Evolutionary conservation across 2,797 vertebrate species (phyloP), one percentile per base, ranked within the genome.

Genomic region (Pseudochirops corinnae): DNA sequence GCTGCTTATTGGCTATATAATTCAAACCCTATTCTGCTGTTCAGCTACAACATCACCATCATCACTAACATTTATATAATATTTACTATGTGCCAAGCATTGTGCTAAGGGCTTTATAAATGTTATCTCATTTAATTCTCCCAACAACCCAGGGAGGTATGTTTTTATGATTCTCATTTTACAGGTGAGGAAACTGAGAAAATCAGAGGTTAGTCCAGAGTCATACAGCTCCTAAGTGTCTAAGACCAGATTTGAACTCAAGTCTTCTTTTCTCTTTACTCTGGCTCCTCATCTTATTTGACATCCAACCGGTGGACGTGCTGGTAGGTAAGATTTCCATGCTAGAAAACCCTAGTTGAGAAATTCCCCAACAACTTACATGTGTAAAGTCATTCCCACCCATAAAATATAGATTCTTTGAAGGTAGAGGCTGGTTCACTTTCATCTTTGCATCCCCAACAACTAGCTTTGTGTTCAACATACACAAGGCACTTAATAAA

Each of bases 401-500:
- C 18, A 93, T 4, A 74, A 90, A 53, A 60, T 52, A 67, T 2
- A 31, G 95, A 33, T 13, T 55, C 94, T 53, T 57, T 28, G 29
- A 94, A 3, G 12, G 16, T 29, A 91, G 5, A 12, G 56, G 58
- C 9, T 91, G 58, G 31, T 14, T 55, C 58, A 90, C 87, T 13
- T 91, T 95, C 10, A 0, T 82, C n/a, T 24, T 4, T 92, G 5
- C 55, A 18, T 5, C 5, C 67, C 6, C 16, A 62, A 13, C 29
- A n/a, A 74, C 62, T n/a, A n/a, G 62, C n/a, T 11, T 24, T 74
- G 24, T 56, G 90, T 50, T 55, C 55, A 92, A 21, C 52, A 94
- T 91, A 46, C 74, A 10, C 58, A 10, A 58, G 50, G 50, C 62
- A 46, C n/a, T 96, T 58, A 91, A 91, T 53, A 60, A 91, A 92